Base-by-base conservation (phyloP, 2,113 vertebrate species). In the Ptilonorhynchus violaceus region DNA sequence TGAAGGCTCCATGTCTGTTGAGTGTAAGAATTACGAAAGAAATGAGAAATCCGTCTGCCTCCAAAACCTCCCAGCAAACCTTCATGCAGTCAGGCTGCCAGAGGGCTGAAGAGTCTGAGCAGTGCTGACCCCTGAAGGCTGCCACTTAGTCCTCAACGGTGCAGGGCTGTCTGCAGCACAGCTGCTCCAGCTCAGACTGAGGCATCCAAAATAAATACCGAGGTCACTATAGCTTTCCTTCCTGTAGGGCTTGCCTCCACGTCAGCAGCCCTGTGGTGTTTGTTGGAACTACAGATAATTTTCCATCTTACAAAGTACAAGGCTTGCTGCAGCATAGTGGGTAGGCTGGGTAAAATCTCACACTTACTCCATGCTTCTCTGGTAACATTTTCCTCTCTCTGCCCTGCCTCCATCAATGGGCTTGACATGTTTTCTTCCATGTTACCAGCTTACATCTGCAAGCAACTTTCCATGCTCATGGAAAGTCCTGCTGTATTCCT, bases 111-210 rank as follows among this genome's bases (percentile, higher is more conserved):
- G 33, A 42, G 37, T 6, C 58, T 31, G 46, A 77, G 59, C 72
- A 41, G 50, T 3, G 41, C 80, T 77, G 72, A 69, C 22, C 50
- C 39, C 35, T 17, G n/a, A 64, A 74, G 27, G 44, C 1, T 12
- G 30, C 30, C 20, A 11, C 86, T 83, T 19, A 18, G 27, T 25
- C 64, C 68, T 55, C 76, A 19, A 0, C 31, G 37, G 4, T 59
- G 55, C 22, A 42, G 73, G 64, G 47, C 87, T 87, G 55, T 78
- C 64, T 70, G 64, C 56, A 39, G 55, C 73, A 53, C 87, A 94
- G 96, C 92, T 97, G 87, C 68, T 95, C 46, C 30, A 21, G 60
- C 87, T 93, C 73, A 87, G 46, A 15, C 62, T 22, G 47, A 88
- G n/a, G 30, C 74, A 85, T 63, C 73, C 64, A 72, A 30, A 80